Percentiles rank a stretch among this genome's conserved stretches.
These are phyloP conservation scores for Sylvietta virens DNA, from an alignment of 2,113 vertebrate species.

Conservation along the genomic window DNA sequence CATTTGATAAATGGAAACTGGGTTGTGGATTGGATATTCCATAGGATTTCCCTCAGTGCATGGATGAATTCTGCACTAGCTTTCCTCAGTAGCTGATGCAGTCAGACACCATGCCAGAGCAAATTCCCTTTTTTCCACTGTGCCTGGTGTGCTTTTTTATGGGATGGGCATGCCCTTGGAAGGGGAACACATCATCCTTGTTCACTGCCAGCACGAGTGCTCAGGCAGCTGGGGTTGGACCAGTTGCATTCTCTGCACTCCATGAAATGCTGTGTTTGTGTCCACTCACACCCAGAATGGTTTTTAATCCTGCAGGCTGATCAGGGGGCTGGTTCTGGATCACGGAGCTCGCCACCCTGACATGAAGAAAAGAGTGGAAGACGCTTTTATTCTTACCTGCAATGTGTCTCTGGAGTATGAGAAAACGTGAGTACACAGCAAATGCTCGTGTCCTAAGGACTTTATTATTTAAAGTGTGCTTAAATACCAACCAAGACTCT, in stretches of 20 bases:
- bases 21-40: background rate
- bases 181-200: background rate
- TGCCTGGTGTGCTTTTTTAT: background rate
- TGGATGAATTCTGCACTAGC: conserved; percentile 68
- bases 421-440: conserved; percentile 80
- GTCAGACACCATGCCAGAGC: conserved; percentile 68
- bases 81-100: conserved; percentile 49
- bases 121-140: background rate
- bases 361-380: conserved; percentile 97
- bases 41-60: background rate
- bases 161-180: background rate
- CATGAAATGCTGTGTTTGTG: rapidly evolving
- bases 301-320: conserved; percentile 64
- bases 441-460: rapidly evolving
- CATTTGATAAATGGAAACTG: background rate
- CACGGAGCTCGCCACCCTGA: conserved; percentile 96
- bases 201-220: rapidly evolving
- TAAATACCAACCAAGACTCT: background rate
- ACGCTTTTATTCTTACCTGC: conserved; percentile 90
- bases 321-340: conserved; percentile 92
- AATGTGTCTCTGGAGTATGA: conserved; percentile 96
- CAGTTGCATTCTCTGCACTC: background rate
- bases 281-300: background rate
- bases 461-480: background rate
- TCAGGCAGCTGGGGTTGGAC: background rate